phyloP scores from a whole-genome alignment of 2,797 vertebrate species.

The Anisognathus igniventris region DNA sequence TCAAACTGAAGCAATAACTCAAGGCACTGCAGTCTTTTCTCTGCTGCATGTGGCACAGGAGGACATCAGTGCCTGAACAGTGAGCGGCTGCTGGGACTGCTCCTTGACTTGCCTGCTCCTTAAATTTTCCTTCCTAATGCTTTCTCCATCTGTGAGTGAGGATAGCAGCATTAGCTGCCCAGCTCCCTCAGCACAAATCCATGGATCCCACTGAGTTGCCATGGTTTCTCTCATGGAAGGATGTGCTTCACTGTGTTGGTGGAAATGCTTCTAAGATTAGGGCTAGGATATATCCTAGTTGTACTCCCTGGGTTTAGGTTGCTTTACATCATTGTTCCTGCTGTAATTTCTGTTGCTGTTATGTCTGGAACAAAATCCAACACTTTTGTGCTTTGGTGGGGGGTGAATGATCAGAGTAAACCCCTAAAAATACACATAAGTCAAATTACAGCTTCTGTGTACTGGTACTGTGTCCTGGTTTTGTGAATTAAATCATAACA shows the following conservation, averaged over 20 bases:
- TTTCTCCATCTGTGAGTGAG: neutral
- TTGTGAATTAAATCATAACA: neutral
- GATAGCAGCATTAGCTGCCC: neutral
- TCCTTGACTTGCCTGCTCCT: neutral
- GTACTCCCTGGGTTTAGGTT: neutral
- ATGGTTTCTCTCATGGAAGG: conserved; percentile 5
- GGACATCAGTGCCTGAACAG: neutral
- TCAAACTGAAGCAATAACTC: neutral
- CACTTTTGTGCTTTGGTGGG: neutral
- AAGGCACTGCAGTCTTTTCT: neutral
- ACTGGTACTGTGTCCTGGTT: neutral
- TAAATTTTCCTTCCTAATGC: neutral
- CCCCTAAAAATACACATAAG: neutral
- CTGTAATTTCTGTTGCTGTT: neutral
- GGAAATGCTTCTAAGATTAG: neutral
- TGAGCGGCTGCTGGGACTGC: neutral
- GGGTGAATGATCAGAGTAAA: neutral
- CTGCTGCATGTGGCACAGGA: neutral
- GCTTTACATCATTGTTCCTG: neutral
- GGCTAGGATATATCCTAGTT: neutral
- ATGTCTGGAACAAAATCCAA: neutral
- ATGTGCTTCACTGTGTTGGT: neutral
- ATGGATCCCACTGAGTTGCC: conserved; percentile 10
- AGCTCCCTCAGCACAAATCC: neutral
- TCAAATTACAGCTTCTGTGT: neutral